Conservation (phyloP, 2,888 invertebrate species). For the Rhimphoctona megacephalus region DNA sequence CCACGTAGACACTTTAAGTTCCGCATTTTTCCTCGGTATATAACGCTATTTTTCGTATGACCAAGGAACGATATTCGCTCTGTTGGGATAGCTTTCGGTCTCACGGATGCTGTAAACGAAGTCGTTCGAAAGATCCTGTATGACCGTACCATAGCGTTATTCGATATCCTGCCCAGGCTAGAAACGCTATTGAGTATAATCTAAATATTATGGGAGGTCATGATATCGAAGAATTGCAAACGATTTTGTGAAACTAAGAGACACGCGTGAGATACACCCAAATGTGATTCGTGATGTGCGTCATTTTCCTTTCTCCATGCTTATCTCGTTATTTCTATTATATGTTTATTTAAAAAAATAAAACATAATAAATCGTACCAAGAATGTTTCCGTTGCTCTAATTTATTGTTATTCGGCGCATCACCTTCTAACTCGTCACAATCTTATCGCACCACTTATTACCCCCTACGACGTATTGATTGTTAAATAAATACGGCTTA, state of each 20-base stretch:
- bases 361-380: neutral
- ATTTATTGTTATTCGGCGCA: constrained; percentile 5
- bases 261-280: neutral
- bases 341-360: neutral
- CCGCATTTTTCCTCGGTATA: constrained; percentile 58
- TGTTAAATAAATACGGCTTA: constrained; percentile 8
- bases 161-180: constrained; percentile 44
- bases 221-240: constrained; percentile 3
- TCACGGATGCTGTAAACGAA: constrained; percentile 53
- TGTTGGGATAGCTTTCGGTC: constrained; percentile 44
- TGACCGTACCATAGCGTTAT: constrained; percentile 27
- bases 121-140: constrained; percentile 56
- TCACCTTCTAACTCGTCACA: constrained; percentile 1
- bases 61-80: constrained; percentile 44
- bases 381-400: constrained; percentile 3
- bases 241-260: constrained; percentile 18
- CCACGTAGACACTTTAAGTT: constrained; percentile 60
- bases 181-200: constrained; percentile 40
- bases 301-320: neutral
- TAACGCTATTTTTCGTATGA: constrained; percentile 57
- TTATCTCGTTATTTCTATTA: neutral
- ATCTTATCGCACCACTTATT: constrained; percentile 50
- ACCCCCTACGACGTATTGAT: constrained; percentile 12
- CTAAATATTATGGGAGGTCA: constrained; percentile 21
- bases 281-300: neutral